Percentiles rank a stretch among this genome's conserved stretches.
Evolutionary conservation across 2,888 invertebrate genomes (phyloP).

Genomic region (Macaria notata): DNA sequence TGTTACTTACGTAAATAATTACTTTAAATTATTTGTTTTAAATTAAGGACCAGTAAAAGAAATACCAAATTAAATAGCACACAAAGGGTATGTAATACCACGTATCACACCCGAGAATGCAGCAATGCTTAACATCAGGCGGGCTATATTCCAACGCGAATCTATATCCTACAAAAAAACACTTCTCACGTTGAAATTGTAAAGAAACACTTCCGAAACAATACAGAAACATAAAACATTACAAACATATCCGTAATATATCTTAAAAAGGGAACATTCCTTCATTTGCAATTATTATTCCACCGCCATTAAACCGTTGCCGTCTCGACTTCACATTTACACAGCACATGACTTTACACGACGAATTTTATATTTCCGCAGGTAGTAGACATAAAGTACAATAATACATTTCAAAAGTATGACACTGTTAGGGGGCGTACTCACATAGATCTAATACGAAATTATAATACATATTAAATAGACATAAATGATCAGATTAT

Average conservation of each 20-base stretch:
- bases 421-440: constrained; percentile 24
- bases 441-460: too few species aligned
- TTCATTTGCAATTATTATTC: not conserved
- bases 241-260: not conserved
- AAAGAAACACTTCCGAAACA: not conserved
- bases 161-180: too few species aligned
- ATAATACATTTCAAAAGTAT: constrained; percentile 29
- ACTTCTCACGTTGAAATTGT: not conserved
- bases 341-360: constrained; percentile 16
- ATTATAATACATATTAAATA: too few species aligned
- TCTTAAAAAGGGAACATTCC: not conserved
- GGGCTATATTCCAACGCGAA: too few species aligned
- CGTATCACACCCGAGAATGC: too few species aligned
- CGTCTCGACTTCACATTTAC: constrained; percentile 7
- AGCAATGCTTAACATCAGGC: too few species aligned
- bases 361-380: constrained; percentile 10
- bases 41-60: not conserved
- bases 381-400: constrained; percentile 28
- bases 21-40: not conserved
- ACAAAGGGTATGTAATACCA: not conserved
- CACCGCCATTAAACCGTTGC: not conserved
- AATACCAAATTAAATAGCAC: not conserved
- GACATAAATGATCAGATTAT: too few species aligned
- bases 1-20: not conserved
- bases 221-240: not conserved